phyloP scores from a whole-genome alignment of 2,888 invertebrate genomes.

The Corbicula japonica region DNA sequence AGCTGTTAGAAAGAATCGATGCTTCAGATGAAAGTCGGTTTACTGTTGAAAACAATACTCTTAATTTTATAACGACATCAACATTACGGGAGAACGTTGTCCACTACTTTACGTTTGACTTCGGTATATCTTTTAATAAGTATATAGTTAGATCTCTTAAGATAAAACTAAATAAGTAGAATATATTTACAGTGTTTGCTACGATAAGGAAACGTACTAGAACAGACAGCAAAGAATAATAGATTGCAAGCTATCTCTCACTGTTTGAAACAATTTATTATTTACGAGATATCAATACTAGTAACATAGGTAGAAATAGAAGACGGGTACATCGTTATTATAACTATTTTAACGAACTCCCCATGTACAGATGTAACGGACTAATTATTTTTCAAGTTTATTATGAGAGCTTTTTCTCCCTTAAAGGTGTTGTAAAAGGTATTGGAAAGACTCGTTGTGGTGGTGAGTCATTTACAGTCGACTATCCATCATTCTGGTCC shows the following conservation, averaged over 20 bases:
- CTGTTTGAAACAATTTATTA: no score
- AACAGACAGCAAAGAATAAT: no score
- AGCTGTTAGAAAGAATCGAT: background rate
- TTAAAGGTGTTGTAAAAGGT: constrained; percentile 25
- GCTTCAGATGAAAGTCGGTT: background rate
- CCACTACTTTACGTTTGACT: constrained; percentile 30
- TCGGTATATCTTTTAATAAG: constrained; percentile 8
- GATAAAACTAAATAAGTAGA: no score
- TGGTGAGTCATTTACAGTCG: constrained; percentile 27
- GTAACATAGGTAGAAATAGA: no score
- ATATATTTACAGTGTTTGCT: no score
- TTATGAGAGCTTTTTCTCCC: no score
- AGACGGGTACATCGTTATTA: no score
- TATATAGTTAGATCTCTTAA: background rate
- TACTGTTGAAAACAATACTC: background rate
- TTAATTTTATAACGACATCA: constrained; percentile 8
- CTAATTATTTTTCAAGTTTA: background rate
- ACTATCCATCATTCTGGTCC: constrained; percentile 26
- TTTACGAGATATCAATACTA: no score
- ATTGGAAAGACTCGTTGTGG: constrained; percentile 30
- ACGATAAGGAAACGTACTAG: no score
- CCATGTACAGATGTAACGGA: no score
- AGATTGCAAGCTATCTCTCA: no score
- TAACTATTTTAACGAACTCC: no score
- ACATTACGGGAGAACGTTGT: constrained; percentile 11